These are phyloP conservation scores for Tetrao urogallus DNA, from an alignment of 2,113 vertebrate genomes.

Conservation along the genomic window DNA sequence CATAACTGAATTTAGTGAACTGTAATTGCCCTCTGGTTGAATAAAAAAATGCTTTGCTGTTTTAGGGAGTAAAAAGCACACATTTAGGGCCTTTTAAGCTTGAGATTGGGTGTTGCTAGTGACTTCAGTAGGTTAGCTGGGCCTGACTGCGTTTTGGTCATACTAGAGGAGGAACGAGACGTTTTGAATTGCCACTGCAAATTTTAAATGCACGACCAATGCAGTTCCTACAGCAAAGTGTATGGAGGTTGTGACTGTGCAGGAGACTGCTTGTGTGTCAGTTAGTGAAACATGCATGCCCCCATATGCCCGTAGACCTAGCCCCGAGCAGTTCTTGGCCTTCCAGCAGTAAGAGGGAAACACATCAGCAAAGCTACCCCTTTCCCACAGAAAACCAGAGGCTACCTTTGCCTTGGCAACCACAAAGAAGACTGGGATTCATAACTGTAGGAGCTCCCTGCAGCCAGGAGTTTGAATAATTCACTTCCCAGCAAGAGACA, in stretches of 20 bases:
- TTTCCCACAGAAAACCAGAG: neutral
- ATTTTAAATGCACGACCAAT: neutral
- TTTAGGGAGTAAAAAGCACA: neutral
- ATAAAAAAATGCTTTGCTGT: neutral
- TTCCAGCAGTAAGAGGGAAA: neutral
- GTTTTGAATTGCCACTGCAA: neutral
- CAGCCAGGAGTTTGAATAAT: conserved; percentile 59
- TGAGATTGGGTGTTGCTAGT: neutral
- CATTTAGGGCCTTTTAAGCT: neutral
- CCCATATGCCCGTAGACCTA: accelerated
- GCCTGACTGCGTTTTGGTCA: neutral
- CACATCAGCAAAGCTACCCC: neutral
- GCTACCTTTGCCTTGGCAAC: conserved; percentile 31
- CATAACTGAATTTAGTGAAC: neutral
- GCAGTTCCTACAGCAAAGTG: neutral
- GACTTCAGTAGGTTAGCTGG: neutral
- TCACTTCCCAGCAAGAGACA: conserved; percentile 52
- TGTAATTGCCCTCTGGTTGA: neutral
- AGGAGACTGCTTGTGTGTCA: accelerated
- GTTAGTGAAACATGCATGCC: neutral
- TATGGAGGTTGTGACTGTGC: neutral
- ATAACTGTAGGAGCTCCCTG: conserved; percentile 46
- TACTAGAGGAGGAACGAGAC: neutral
- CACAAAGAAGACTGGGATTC: conserved; percentile 23
- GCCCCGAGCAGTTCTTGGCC: neutral